Conservation (phyloP, 2,113 vertebrate species). For the Dipodomys spectabilis region DNA sequence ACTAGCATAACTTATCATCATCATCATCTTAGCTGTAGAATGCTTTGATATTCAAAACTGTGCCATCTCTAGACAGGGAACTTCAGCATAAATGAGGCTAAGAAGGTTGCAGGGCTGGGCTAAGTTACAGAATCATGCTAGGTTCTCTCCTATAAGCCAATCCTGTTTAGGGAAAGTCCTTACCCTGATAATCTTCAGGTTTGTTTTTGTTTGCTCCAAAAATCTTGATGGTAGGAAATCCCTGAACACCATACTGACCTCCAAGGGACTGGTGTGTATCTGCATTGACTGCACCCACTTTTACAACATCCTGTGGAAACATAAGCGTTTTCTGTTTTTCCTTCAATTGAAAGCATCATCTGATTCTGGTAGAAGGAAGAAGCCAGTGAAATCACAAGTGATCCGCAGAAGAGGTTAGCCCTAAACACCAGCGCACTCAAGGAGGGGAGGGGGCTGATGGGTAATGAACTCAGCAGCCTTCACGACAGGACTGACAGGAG, state of each 20-base stretch:
- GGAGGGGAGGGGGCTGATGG: accelerated
- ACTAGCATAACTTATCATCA: not conserved
- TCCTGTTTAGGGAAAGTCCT: not conserved
- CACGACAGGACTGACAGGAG: not conserved
- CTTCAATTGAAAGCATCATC: not conserved
- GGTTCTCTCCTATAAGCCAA: not conserved
- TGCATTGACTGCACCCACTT: conserved; percentile 96
- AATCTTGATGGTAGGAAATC: conserved; percentile 98
- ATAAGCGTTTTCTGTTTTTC: not conserved
- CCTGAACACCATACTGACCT: conserved; percentile 94
- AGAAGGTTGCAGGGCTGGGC: not conserved
- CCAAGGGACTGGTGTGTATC: conserved; percentile 96
- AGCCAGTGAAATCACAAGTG: not conserved
- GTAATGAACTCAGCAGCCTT: no score
- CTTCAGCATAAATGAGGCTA: not conserved
- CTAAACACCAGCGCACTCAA: not conserved
- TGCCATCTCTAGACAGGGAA: not conserved
- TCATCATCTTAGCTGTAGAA: no score
- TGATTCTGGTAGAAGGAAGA: not conserved
- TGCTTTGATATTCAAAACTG: not conserved
- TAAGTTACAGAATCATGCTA: not conserved
- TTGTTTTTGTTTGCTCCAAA: conserved; percentile 97
- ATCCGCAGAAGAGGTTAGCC: not conserved
- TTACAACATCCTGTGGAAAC: conserved; percentile 92
- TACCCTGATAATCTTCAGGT: conserved; percentile 97